Evolutionary conservation across 1,140 invertebrate species (phyloP).

Genomic region (Neomicropteryx cornuta): DNA sequence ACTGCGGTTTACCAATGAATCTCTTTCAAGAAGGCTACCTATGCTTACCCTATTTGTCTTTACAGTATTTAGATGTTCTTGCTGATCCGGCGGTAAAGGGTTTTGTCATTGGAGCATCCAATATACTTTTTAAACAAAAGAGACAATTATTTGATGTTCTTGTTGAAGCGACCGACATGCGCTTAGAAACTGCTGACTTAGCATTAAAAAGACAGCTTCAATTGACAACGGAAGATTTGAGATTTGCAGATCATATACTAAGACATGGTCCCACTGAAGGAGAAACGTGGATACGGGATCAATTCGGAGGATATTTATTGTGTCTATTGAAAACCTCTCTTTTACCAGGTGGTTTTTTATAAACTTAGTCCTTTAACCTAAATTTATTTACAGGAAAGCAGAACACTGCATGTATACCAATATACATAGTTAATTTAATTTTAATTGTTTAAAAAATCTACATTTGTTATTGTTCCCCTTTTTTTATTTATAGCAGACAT

Average conservation of each 20-base stretch:
- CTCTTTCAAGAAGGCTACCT: slow-evolving; percentile 89
- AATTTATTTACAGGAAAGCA: neutral
- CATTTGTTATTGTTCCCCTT: neutral
- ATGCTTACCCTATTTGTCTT: slow-evolving; percentile 90
- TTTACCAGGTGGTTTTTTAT: slow-evolving; percentile 48
- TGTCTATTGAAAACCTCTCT: slow-evolving; percentile 76
- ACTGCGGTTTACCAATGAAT: slow-evolving; percentile 78
- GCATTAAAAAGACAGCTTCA: slow-evolving; percentile 73
- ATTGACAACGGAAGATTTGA: slow-evolving; percentile 87
- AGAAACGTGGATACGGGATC: slow-evolving; percentile 87
- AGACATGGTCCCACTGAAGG: slow-evolving; percentile 73
- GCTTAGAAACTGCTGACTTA: slow-evolving; percentile 80
- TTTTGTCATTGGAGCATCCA: slow-evolving; percentile 93
- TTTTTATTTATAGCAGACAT: neutral
- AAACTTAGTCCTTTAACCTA: slow-evolving; percentile 1
- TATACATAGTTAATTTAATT: neutral
- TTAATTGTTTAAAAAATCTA: neutral
- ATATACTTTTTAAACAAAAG: slow-evolving; percentile 94
- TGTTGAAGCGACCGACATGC: slow-evolving; percentile 79
- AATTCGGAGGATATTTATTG: slow-evolving; percentile 87
- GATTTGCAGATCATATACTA: slow-evolving; percentile 90
- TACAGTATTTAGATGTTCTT: slow-evolving; percentile 90
- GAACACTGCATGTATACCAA: too few relatives aligned
- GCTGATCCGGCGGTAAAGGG: slow-evolving; percentile 79
- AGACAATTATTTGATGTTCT: slow-evolving; percentile 85